These are phyloP conservation scores for Drosophila dunni DNA, from an alignment of 1,140 invertebrate species.

Conservation along the genomic window DNA sequence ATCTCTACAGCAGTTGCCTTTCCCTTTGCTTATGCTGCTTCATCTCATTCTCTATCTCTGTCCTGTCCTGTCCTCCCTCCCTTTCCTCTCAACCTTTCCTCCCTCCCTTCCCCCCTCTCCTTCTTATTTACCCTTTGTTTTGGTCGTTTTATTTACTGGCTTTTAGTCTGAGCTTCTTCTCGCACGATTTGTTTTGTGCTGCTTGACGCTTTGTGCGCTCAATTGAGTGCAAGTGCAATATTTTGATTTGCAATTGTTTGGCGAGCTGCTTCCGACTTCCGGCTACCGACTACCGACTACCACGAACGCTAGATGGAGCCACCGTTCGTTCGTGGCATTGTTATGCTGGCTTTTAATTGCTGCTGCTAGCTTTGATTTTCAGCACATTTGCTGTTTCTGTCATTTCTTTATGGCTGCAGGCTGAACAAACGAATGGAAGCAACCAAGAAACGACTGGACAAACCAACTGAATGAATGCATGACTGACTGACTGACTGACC, in stretches of 20 bases:
- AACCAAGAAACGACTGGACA: slow-evolving; percentile 3
- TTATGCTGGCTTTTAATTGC: slow-evolving; percentile 38
- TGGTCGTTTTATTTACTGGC: not conserved
- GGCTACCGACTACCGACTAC: slow-evolving; percentile 7
- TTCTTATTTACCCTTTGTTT: slow-evolving; percentile 9
- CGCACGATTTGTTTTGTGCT: slow-evolving; percentile 69
- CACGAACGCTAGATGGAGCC: not conserved
- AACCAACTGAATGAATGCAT: slow-evolving; percentile 14
- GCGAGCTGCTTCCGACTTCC: slow-evolving; percentile 35
- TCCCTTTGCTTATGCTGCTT: too few relatives aligned
- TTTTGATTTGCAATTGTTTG: slow-evolving; percentile 75
- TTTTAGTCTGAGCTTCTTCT: slow-evolving; percentile 30
- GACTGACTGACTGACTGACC: not conserved
- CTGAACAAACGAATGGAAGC: not conserved
- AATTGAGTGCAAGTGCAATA: slow-evolving; percentile 75
- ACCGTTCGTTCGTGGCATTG: slow-evolving; percentile 13
- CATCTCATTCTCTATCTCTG: too few relatives aligned
- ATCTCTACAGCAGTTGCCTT: too few relatives aligned
- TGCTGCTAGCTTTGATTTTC: slow-evolving; percentile 14
- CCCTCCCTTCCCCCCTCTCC: not conserved
- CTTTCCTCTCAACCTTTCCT: not conserved
- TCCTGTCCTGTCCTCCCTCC: too few relatives aligned
- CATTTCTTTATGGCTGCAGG: slow-evolving; percentile 36
- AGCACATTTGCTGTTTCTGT: slow-evolving; percentile 18
- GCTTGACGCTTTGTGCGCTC: slow-evolving; percentile 53